Evolutionary conservation across 2,888 invertebrate species (phyloP).

Genomic region (Altica lythri): DNA sequence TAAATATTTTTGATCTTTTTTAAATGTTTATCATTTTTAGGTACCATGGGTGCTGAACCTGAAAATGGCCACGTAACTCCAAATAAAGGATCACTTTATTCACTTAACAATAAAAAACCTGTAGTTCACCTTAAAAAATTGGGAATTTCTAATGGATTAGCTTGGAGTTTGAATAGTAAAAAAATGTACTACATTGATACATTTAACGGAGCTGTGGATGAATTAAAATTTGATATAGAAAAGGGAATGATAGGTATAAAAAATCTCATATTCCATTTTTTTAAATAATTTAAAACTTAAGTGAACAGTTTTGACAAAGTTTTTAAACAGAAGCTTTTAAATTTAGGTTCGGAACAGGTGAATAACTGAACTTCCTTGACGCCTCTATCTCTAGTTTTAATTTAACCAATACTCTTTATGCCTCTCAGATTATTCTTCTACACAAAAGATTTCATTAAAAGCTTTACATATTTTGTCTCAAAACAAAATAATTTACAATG

Average conservation of each 20-base stretch:
- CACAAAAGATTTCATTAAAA: no score
- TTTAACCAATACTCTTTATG: no score
- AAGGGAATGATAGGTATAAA: conserved; percentile 58
- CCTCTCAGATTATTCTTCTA: no score
- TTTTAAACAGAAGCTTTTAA: no score
- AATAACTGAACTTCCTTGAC: no score
- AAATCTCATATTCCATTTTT: no score
- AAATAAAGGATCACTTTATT: conserved; percentile 56
- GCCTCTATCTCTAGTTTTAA: no score
- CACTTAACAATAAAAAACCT: conserved; percentile 38
- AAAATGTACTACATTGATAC: conserved; percentile 80
- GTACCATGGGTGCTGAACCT: conserved; percentile 44
- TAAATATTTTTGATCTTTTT: not conserved
- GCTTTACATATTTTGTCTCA: no score
- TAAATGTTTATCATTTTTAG: conserved; percentile 24
- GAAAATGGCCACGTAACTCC: conserved; percentile 3
- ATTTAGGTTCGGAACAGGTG: no score
- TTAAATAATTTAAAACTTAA: no score
- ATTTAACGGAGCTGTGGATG: conserved; percentile 65
- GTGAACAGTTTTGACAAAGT: no score
- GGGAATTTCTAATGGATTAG: conserved; percentile 67
- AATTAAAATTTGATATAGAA: conserved; percentile 68
- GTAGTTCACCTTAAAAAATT: conserved; percentile 41
- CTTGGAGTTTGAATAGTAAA: conserved; percentile 70
- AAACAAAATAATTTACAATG: no score